Conservation (phyloP, 2,113 vertebrate species). For the Nicator chloris region DNA sequence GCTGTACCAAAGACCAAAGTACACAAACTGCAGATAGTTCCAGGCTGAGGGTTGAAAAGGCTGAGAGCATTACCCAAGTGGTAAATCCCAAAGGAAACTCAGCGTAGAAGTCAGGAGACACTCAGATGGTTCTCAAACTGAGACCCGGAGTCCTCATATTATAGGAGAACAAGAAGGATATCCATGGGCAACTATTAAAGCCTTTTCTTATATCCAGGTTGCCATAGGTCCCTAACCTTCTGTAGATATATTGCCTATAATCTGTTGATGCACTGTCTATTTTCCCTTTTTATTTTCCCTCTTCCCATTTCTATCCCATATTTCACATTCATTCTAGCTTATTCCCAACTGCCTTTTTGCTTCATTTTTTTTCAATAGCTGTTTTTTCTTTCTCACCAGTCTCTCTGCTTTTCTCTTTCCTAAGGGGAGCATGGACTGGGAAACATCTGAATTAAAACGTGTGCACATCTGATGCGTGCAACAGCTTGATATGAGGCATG, state of each 20-base stretch:
- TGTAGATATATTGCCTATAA: background rate
- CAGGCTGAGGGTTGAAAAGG: background rate
- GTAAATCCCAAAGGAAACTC: background rate
- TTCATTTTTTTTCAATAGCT: background rate
- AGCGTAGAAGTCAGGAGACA: background rate
- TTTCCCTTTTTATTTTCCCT: background rate
- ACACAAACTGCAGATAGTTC: background rate
- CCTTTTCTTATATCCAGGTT: background rate
- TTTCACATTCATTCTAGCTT: background rate
- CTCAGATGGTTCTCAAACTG: background rate
- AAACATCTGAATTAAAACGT: slow-evolving; percentile 1
- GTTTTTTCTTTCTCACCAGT: background rate
- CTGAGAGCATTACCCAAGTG: background rate
- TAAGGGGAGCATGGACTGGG: background rate
- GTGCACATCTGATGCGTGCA: background rate
- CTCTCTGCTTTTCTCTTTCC: background rate
- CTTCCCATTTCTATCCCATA: background rate
- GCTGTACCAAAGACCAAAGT: background rate
- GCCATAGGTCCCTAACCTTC: background rate
- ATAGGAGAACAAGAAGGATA: background rate
- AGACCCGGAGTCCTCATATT: background rate
- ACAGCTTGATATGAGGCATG: background rate
- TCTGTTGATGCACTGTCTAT: background rate
- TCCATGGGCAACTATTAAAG: background rate
- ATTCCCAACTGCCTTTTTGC: background rate